A percentile compares a stretch with the other conserved stretches of the same genome.
These are phyloP conservation scores for Ischnus inquisitorius DNA, from an alignment of 2,888 invertebrate species.

Conservation along the genomic window DNA sequence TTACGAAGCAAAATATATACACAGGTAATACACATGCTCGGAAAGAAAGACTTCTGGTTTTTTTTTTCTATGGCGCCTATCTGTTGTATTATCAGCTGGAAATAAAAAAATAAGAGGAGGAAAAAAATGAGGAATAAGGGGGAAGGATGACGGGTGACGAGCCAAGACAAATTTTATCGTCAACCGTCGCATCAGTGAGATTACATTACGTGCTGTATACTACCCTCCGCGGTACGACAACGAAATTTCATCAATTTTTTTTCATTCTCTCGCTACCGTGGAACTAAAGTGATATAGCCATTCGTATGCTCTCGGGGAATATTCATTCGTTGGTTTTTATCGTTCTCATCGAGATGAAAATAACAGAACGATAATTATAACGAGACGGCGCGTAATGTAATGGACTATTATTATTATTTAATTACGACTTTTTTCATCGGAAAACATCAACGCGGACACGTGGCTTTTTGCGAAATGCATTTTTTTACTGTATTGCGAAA, in stretches of 20 bases:
- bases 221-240: constrained; percentile 26
- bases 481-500: too few relatives aligned
- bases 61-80: constrained; percentile 6
- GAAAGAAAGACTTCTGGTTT: background rate
- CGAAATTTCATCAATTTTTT: constrained; percentile 61
- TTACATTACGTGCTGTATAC: constrained; percentile 31
- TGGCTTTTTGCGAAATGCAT: too few relatives aligned
- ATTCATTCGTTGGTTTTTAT: background rate
- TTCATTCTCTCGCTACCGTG: background rate
- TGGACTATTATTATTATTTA: background rate
- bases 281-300: background rate
- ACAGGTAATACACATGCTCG: background rate
- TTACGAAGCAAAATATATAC: background rate
- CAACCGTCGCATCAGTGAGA: constrained; percentile 57
- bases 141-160: constrained; percentile 62
- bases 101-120: constrained; percentile 12
- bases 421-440: too few relatives aligned
- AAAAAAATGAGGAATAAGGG: constrained; percentile 8
- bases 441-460: too few relatives aligned
- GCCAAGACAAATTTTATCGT: constrained; percentile 68
- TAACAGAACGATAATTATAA: background rate
- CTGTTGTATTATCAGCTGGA: constrained; percentile 37
- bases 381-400: background rate
- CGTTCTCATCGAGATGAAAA: background rate
- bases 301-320: background rate